A percentile compares a stretch with the other conserved stretches of the same genome.
Conservation (phyloP, 1,140 invertebrate species). For the Ruditapes philippinarum region DNA sequence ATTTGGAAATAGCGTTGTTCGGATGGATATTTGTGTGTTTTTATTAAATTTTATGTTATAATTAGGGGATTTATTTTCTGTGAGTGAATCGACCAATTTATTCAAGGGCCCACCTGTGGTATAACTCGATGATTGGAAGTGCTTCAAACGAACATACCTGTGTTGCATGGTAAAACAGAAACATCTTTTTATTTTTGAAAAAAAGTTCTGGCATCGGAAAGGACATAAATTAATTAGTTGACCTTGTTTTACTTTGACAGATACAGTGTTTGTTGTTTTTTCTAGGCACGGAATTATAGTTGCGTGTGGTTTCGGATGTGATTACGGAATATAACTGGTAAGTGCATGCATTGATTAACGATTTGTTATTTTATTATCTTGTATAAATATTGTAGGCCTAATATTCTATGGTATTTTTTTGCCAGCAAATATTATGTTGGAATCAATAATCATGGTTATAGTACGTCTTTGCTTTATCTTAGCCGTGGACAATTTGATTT, state of each 20-base stretch:
- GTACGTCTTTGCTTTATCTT: no score
- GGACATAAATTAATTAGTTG: conserved; percentile 20
- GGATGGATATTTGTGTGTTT: no score
- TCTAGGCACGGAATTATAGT: not conserved
- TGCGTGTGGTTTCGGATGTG: not conserved
- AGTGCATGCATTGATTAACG: not conserved
- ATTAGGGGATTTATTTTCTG: not conserved
- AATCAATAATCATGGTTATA: no score
- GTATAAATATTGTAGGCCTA: no score
- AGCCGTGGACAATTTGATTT: no score
- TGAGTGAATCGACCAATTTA: not conserved
- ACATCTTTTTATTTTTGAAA: no score
- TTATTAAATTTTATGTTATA: not conserved
- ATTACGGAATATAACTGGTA: not conserved
- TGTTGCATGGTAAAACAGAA: not conserved
- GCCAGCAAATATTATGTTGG: no score
- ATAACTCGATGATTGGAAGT: not conserved
- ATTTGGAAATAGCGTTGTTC: no score
- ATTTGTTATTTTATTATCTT: no score
- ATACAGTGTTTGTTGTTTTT: not conserved
- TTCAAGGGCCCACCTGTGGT: conserved; percentile 5
- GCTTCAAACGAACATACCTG: conserved; percentile 9
- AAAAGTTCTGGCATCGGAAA: conserved; percentile 1
- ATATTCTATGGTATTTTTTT: no score
- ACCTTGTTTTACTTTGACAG: conserved; percentile 9